Evolutionary conservation across 2,888 invertebrate genomes (phyloP).

Genomic region (Epinotia demarniana): DNA sequence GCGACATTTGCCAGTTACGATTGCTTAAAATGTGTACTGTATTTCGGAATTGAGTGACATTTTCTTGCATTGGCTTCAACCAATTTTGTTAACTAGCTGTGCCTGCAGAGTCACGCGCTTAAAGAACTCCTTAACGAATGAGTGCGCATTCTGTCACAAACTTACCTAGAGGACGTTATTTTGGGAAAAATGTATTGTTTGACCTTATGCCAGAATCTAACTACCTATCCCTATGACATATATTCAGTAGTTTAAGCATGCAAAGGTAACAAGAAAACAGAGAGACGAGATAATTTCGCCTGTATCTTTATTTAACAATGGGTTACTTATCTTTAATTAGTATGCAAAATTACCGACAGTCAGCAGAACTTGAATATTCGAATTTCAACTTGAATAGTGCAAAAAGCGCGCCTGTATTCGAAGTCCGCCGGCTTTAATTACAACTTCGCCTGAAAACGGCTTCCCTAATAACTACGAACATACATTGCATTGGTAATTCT

Average conservation of each 20-base stretch:
- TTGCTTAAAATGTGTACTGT: constrained; percentile 30
- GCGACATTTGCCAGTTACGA: constrained; percentile 49
- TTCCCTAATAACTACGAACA: constrained; percentile 25
- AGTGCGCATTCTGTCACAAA: too few relatives aligned
- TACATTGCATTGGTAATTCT: constrained; percentile 10
- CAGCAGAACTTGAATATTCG: background rate
- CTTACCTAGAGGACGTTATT: too few relatives aligned
- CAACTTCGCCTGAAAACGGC: constrained; percentile 33
- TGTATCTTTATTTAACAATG: background rate
- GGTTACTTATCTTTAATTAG: background rate
- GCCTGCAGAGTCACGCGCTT: too few relatives aligned
- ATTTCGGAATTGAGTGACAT: background rate
- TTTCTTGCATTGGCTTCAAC: too few relatives aligned
- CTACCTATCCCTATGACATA: too few relatives aligned
- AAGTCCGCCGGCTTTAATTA: constrained; percentile 28
- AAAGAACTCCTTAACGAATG: too few relatives aligned
- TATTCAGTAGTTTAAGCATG: background rate
- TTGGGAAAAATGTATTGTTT: too few relatives aligned
- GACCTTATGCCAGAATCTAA: too few relatives aligned
- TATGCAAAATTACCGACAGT: background rate
- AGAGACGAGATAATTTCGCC: background rate
- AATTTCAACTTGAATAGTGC: constrained; percentile 18
- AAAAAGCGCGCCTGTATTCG: constrained; percentile 3
- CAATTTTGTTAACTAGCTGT: too few relatives aligned
- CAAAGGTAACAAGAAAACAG: background rate